Conservation (phyloP, 2,797 vertebrate genomes). For the Decapterus maruadsi region DNA sequence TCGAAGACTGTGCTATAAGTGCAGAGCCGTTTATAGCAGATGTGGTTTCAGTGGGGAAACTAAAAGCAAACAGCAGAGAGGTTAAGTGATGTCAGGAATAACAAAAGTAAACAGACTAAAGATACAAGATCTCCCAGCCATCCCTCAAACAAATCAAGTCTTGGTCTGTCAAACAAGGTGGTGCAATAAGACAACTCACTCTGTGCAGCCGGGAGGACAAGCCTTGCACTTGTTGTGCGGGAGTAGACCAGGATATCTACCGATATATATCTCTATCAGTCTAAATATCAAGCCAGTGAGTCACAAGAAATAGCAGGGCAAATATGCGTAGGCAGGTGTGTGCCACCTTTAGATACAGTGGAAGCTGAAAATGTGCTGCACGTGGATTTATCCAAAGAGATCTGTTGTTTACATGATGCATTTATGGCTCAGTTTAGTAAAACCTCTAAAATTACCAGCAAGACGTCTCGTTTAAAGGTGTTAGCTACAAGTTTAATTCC, state of each 20-base stretch:
- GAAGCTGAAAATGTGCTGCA: not conserved
- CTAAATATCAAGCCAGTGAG: not conserved
- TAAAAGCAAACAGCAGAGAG: constrained; percentile 53
- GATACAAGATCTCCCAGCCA: constrained; percentile 20
- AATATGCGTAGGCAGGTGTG: not conserved
- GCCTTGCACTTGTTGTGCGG: constrained; percentile 5
- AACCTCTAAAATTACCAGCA: no score
- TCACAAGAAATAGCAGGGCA: not conserved
- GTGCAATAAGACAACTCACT: constrained; percentile 15
- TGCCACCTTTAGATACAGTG: not conserved
- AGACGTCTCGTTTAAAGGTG: no score
- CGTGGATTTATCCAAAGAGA: not conserved
- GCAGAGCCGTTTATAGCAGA: constrained; percentile 38
- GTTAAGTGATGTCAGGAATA: constrained; percentile 58
- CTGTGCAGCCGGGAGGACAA: not conserved
- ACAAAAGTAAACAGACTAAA: constrained; percentile 55
- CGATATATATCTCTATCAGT: not conserved
- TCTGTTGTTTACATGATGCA: no score
- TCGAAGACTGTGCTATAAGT: not conserved
- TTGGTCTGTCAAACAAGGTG: constrained; percentile 24
- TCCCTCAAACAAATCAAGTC: constrained; percentile 11
- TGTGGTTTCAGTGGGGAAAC: constrained; percentile 42
- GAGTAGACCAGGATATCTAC: not conserved
- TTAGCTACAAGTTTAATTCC: no score
- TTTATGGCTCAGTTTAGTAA: no score